phyloP scores from a whole-genome alignment of 1,140 invertebrate species.

The Dufourea novaeangliae region DNA sequence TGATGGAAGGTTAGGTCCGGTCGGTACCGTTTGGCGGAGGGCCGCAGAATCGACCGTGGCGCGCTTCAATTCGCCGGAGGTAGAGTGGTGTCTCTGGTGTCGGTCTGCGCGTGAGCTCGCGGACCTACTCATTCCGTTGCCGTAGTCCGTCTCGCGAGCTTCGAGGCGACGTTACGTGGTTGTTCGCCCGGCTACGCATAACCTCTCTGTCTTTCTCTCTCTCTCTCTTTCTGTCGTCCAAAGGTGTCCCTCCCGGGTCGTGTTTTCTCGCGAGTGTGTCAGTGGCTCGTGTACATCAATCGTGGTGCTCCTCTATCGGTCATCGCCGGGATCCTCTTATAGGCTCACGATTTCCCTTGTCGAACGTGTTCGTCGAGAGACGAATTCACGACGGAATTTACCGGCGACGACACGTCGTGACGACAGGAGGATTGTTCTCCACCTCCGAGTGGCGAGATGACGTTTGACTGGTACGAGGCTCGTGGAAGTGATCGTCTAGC shows the following conservation, averaged over 20 bases:
- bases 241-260: no score
- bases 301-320: not conserved
- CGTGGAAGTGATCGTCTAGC: not conserved
- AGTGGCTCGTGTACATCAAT: conserved; percentile 3
- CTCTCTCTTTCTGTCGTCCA: no score
- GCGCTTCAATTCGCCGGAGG: conserved; percentile 46
- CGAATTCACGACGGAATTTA: no score
- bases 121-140: conserved; percentile 71
- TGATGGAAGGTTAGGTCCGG: conserved; percentile 2
- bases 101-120: conserved; percentile 65
- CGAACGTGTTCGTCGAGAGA: no score
- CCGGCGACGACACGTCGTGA: not conserved
- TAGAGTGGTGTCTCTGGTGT: conserved; percentile 68
- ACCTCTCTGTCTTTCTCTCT: no score
- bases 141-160: conserved; percentile 75
- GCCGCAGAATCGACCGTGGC: conserved; percentile 71
- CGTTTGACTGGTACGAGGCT: conserved; percentile 10
- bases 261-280: conserved; percentile 7
- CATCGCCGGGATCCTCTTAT: not conserved
- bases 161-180: conserved; percentile 67
- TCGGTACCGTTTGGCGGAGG: conserved; percentile 59
- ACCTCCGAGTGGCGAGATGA: conserved; percentile 1
- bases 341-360: no score
- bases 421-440: not conserved
- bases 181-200: conserved; percentile 47